Conservation (phyloP, 1,140 invertebrate genomes). For the Coptotermes formosanus region DNA sequence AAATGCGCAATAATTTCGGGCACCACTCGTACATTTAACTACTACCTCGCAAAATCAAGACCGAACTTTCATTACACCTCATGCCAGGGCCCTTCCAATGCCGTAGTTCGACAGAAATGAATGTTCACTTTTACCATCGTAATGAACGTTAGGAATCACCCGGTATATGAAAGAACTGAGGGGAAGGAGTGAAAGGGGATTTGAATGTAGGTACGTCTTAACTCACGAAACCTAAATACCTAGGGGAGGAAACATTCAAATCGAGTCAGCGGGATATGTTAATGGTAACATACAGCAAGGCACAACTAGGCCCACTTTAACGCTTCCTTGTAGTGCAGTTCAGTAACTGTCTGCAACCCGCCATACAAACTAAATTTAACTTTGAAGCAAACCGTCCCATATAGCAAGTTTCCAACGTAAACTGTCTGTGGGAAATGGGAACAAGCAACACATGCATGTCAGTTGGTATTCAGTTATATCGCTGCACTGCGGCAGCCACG, state of each 20-base stretch:
- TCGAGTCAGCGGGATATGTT: neutral
- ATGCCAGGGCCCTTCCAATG: too few species aligned
- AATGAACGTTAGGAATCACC: neutral
- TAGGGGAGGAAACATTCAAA: neutral
- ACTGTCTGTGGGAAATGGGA: neutral
- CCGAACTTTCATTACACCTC: too few species aligned
- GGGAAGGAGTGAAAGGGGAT: neutral
- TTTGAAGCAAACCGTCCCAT: neutral
- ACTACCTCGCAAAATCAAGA: too few species aligned
- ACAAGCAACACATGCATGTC: neutral
- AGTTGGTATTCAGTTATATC: too few species aligned
- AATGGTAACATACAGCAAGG: neutral
- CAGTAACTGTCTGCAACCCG: constrained; percentile 16
- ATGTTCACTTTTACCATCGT: neutral
- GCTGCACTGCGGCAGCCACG: too few species aligned
- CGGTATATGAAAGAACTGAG: neutral
- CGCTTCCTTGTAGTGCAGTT: neutral
- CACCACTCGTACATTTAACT: too few species aligned
- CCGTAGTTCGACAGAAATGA: too few species aligned
- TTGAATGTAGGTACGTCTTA: neutral
- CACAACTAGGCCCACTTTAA: neutral
- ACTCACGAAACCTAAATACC: neutral
- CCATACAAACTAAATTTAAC: constrained; percentile 17
- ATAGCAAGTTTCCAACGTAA: neutral
- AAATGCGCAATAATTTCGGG: too few species aligned